Conservation (phyloP, 2,113 vertebrate genomes). For the Xiphias gladius region DNA sequence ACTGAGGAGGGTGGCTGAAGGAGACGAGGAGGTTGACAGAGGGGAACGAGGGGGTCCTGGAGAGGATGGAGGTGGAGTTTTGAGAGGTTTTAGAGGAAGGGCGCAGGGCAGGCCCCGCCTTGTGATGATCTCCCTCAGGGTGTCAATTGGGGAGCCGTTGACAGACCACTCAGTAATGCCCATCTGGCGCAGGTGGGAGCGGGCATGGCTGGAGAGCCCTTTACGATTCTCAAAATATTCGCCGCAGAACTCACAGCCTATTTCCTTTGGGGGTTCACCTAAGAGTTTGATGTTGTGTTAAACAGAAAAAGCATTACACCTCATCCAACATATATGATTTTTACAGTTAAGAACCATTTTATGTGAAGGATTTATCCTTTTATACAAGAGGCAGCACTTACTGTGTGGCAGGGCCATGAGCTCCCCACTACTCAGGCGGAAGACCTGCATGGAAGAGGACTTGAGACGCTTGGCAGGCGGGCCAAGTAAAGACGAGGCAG, state of each 20-base stretch:
- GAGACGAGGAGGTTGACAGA: slow-evolving; percentile 71
- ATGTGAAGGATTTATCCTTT: background rate
- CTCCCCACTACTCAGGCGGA: slow-evolving; percentile 84
- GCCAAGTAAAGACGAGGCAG: slow-evolving; percentile 77
- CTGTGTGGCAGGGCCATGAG: slow-evolving; percentile 83
- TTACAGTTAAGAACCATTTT: background rate
- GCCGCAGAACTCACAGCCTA: slow-evolving; percentile 90
- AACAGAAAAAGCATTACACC: background rate
- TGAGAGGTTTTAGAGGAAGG: slow-evolving; percentile 77
- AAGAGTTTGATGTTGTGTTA: background rate
- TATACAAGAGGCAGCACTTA: slow-evolving; percentile 58
- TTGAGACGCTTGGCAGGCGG: slow-evolving; percentile 86
- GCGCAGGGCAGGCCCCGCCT: slow-evolving; percentile 83
- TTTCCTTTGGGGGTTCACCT: slow-evolving; percentile 86
- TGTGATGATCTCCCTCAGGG: slow-evolving; percentile 88
- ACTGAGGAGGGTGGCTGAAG: slow-evolving; percentile 63
- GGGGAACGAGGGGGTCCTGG: slow-evolving; percentile 78
- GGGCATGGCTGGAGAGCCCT: slow-evolving; percentile 94
- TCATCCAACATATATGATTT: background rate
- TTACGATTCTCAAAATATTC: slow-evolving; percentile 97
- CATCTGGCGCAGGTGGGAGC: slow-evolving; percentile 96
- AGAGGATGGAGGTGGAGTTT: slow-evolving; percentile 79
- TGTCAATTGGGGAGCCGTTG: slow-evolving; percentile 96
- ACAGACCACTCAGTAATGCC: slow-evolving; percentile 97
- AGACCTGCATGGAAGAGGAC: slow-evolving; percentile 86